phyloP scores from a whole-genome alignment of 1,140 invertebrate species.

The Sarcophaga peregrina region DNA sequence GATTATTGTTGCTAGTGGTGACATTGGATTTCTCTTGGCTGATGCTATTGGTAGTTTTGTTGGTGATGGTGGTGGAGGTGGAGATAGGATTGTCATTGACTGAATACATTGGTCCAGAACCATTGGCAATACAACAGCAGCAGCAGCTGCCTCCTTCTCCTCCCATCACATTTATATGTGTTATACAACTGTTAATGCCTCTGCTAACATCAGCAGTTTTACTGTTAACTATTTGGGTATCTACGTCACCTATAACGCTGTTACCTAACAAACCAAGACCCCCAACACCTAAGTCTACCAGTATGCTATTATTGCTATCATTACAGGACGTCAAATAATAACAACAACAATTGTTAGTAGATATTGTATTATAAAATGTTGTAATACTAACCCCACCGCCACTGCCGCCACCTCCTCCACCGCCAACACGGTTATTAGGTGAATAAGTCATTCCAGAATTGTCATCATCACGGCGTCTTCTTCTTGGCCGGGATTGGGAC shows the following conservation, averaged over 20 bases:
- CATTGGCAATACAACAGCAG: constrained; percentile 33
- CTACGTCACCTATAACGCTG: constrained; percentile 34
- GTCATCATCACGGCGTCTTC: constrained; percentile 62
- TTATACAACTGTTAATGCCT: constrained; percentile 44
- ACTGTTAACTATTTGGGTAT: constrained; percentile 33
- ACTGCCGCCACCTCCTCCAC: constrained; percentile 46
- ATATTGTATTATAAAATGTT: constrained; percentile 44
- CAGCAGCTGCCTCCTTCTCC: constrained; percentile 36
- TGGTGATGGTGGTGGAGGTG: constrained; percentile 44
- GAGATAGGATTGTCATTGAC: constrained; percentile 45
- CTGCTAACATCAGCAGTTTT: constrained; percentile 31
- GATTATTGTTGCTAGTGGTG: constrained; percentile 40
- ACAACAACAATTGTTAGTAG: constrained; percentile 34
- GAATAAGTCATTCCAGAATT: constrained; percentile 55
- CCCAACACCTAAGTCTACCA: constrained; percentile 40
- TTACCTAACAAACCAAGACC: constrained; percentile 39
- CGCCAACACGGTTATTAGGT: constrained; percentile 55
- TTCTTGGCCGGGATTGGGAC: constrained; percentile 54
- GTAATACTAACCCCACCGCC: constrained; percentile 51
- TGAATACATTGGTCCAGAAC: constrained; percentile 45
- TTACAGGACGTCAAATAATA: constrained; percentile 11
- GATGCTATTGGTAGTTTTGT: constrained; percentile 26
- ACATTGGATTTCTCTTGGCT: neutral
- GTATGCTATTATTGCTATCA: constrained; percentile 42
- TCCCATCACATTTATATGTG: constrained; percentile 35